phyloP scores from a whole-genome alignment of 2,888 invertebrate species.

The Itoplectis maculator region DNA sequence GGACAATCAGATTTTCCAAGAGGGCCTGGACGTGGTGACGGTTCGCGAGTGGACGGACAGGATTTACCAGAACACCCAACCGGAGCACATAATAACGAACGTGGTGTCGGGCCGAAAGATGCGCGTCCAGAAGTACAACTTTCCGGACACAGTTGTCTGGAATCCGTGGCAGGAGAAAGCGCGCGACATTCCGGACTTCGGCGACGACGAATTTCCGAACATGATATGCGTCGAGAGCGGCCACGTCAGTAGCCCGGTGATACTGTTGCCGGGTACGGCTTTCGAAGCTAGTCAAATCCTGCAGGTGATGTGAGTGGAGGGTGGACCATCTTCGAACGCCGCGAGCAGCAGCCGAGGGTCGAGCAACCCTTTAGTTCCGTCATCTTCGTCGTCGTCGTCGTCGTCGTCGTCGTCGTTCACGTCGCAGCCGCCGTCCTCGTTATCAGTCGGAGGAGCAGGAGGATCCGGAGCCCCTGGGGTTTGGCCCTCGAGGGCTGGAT shows the following conservation, averaged over 20 bases:
- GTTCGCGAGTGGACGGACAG: conserved; percentile 97
- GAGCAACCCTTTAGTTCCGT: conserved; percentile 70
- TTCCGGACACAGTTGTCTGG: conserved; percentile 98
- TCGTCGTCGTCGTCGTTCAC: conserved; percentile 26
- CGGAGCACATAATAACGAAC: conserved; percentile 96
- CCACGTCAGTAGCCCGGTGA: conserved; percentile 94
- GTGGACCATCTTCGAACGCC: conserved; percentile 82
- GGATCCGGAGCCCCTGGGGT: conserved; percentile 68
- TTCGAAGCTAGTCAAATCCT: conserved; percentile 96
- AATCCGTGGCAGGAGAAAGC: conserved; percentile 98
- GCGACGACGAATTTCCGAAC: conserved; percentile 98
- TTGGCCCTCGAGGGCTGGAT: conserved; percentile 78
- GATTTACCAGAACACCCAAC: conserved; percentile 96
- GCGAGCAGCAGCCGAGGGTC: conserved; percentile 73
- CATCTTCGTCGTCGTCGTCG: conserved; percentile 71
- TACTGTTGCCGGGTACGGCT: conserved; percentile 95
- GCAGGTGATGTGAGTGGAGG: conserved; percentile 89
- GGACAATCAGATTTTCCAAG: conserved; percentile 94
- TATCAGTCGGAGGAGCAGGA: conserved; percentile 59
- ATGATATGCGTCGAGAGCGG: conserved; percentile 99
- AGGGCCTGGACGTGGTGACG: conserved; percentile 95
- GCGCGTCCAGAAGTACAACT: conserved; percentile 97
- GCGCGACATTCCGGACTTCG: conserved; percentile 96
- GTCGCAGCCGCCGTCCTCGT: conserved; percentile 67
- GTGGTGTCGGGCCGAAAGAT: conserved; percentile 96